phyloP scores from a whole-genome alignment of 2,113 vertebrate species.

The Gnathonemus echidnorhynchus region DNA sequence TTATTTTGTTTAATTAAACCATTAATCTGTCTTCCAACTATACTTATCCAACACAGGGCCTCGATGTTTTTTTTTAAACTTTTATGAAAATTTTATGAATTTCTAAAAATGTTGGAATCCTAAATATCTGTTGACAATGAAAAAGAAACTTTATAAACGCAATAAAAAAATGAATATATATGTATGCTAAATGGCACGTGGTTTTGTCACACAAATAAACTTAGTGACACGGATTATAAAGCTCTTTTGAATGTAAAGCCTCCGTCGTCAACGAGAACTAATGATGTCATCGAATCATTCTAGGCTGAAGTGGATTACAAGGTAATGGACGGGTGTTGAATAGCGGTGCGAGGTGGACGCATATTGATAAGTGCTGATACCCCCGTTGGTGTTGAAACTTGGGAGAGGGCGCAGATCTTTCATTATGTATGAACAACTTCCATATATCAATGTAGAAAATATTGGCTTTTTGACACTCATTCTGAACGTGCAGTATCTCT shows the following conservation, averaged over 20 bases:
- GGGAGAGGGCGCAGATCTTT: not conserved
- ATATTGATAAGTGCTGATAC: not conserved
- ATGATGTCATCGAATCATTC: not conserved
- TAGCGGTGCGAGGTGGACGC: not conserved
- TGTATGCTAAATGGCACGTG: not conserved
- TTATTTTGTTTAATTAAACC: not conserved
- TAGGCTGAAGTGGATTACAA: not conserved
- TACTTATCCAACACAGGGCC: not conserved
- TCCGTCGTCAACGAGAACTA: not conserved
- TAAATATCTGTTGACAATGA: not conserved
- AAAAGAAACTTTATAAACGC: not conserved
- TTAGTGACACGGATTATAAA: not conserved
- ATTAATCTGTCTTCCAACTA: not conserved
- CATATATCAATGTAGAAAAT: conserved; percentile 24
- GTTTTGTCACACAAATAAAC: not conserved
- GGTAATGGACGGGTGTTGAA: not conserved
- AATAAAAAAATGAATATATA: not conserved
- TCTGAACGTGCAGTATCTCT: not conserved
- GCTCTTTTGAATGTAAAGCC: not conserved
- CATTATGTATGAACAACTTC: not conserved
- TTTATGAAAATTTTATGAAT: not conserved
- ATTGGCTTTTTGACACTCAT: not conserved
- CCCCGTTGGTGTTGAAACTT: not conserved
- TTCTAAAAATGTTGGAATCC: not conserved
- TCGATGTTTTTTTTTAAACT: not conserved